Conservation (phyloP, 2,797 vertebrate species). For the Xenops minutus region DNA sequence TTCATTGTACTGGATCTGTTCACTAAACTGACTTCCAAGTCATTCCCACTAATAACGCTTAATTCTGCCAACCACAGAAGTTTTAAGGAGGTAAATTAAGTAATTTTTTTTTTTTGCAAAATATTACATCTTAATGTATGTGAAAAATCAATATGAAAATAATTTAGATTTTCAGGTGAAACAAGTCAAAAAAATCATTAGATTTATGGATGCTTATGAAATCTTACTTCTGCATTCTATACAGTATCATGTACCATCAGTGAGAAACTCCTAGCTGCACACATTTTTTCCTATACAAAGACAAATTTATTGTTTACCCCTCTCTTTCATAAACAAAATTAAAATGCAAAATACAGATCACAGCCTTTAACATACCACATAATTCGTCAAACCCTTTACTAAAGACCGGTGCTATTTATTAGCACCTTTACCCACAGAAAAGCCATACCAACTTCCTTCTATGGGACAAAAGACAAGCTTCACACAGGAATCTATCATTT, state of each 20-base stretch:
- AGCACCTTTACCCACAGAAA: not conserved
- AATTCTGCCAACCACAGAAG: not conserved
- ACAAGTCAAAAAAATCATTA: not conserved
- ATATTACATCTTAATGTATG: not conserved
- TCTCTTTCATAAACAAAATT: not conserved
- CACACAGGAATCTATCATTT: not conserved
- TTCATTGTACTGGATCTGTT: not conserved
- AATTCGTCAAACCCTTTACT: not conserved
- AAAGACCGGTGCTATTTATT: not conserved
- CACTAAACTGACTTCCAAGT: not conserved
- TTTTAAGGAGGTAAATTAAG: not conserved
- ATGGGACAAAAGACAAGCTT: not conserved
- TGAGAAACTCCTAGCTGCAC: not conserved
- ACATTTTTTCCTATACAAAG: not conserved
- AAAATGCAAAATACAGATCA: not conserved
- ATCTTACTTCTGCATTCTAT: not conserved
- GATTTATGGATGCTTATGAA: not conserved
- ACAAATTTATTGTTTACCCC: not conserved
- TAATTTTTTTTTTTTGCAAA: not conserved
- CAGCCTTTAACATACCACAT: not conserved
- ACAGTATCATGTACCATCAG: not conserved
- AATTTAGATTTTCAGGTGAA: not conserved
- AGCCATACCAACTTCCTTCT: fast-evolving
- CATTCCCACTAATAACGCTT: not conserved
- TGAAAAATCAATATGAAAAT: not conserved